phyloP scores from a whole-genome alignment of 1,140 invertebrate species.

The Philotrypesis tridentata region DNA sequence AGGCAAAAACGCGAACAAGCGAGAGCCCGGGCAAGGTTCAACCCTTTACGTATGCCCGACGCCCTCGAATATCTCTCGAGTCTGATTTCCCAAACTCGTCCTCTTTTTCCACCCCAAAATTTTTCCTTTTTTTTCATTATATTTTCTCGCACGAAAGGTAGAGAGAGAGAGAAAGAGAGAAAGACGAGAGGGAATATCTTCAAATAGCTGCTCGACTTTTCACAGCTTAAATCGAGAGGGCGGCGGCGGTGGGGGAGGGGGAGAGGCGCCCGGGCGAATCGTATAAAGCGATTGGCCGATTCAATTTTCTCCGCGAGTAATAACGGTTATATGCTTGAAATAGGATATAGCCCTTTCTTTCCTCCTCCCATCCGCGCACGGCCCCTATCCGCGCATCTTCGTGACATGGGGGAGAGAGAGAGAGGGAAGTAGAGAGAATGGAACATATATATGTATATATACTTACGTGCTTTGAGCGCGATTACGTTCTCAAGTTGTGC shows the following conservation, averaged over 20 bases:
- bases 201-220: conserved; percentile 25
- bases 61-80: conserved; percentile 1
- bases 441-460: not conserved
- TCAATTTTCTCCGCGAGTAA: conserved; percentile 46
- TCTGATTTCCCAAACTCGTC: not conserved
- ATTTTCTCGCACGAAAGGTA: not conserved
- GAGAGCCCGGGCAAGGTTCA: too few species aligned
- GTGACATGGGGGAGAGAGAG: not conserved
- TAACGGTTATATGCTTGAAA: conserved; percentile 37
- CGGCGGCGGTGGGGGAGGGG: too few species aligned
- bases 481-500: not conserved
- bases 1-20: too few species aligned
- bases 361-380: not conserved
- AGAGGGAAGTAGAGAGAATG: not conserved
- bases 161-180: not conserved
- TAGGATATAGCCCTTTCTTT: conserved; percentile 3
- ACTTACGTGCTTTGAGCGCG: not conserved
- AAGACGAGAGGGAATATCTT: too few species aligned
- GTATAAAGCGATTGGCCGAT: conserved; percentile 43
- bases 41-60: not conserved
- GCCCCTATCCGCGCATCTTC: not conserved
- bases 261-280: not conserved
- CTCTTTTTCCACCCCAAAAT: not conserved
- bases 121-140: not conserved
- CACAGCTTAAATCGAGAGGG: not conserved